Evolutionary conservation across 2,888 invertebrate species (phyloP).

Genomic region (Chrysotoxum bicinctum): DNA sequence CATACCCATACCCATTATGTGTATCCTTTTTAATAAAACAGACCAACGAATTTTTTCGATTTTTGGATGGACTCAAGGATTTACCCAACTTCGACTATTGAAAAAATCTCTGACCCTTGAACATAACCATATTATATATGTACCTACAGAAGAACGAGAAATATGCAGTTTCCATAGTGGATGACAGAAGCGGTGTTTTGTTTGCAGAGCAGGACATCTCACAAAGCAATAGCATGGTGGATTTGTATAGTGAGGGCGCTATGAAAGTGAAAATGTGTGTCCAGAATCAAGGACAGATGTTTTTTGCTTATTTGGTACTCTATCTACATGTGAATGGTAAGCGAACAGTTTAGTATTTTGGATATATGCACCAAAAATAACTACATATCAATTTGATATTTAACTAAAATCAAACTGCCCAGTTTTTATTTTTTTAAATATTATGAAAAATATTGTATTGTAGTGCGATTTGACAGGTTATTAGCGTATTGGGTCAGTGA

Average conservation of each 20-base stretch:
- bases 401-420: too few relatives aligned
- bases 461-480: too few relatives aligned
- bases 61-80: constrained; percentile 34
- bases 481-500: too few relatives aligned
- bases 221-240: constrained; percentile 34
- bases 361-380: too few relatives aligned
- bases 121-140: not conserved
- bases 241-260: constrained; percentile 51
- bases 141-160: not conserved
- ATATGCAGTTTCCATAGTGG: constrained; percentile 17
- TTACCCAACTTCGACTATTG: not conserved
- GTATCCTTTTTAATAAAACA: constrained; percentile 28
- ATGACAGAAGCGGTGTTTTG: constrained; percentile 34
- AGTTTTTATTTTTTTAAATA: too few relatives aligned
- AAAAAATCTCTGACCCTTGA: constrained; percentile 57
- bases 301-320: not conserved
- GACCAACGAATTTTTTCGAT: constrained; percentile 20
- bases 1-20: constrained; percentile 17
- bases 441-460: too few relatives aligned
- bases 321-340: not conserved
- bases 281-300: constrained; percentile 57
- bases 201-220: constrained; percentile 49
- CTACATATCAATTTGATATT: too few relatives aligned
- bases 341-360: not conserved
- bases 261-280: constrained; percentile 37